Base-by-base conservation (phyloP, 2,888 invertebrate species). In the Masnerella sp. region DNA sequence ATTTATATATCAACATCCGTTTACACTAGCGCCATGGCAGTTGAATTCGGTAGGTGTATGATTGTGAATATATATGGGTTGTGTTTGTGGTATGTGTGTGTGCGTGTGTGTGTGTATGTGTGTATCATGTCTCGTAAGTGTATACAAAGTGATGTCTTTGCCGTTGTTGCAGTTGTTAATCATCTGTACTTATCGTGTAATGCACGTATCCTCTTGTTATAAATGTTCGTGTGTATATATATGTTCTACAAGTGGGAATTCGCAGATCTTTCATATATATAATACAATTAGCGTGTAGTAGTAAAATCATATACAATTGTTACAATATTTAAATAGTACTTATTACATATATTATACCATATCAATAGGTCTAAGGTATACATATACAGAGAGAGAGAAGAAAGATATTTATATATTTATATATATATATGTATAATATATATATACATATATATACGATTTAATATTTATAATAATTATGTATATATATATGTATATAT, bases 291-390 rank as follows among this genome's bases (percentile, higher is more conserved):
- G 85, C 86, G 83, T 87, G 84, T 86, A 85, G 81, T 85, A 87
- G 85, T 87, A 87, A 87, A 87, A 86, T 87, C 87, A 87, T 87
- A 87, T 87, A 87, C 87, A 87, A 87, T 87, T 87, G 86, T 87
- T 87, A 87, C 87, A 87, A 87, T 87, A 85, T 87, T 87, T 87
- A 87, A 87, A 87, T 87, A 87, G 83, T 85, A 86, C 87, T 87
- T 87, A 87, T 87, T 86, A 86, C 85, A 87, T 85, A 82, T 83
- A 86, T 84, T 85, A 81, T 81, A 68, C 77, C 68, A 81, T 84
- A 85, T 80, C 83, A 82, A 86, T 84, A 84, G 80, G 80, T 84
- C 83, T 82, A 78, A 77, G 73, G 77, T 79, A 80, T 79, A 82
- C 82, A 82, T 85, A 84, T 81, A 83, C 84, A 83, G 83, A 83